phyloP scores from a whole-genome alignment of 2,888 invertebrate species.

The Dolomedes plantarius region DNA sequence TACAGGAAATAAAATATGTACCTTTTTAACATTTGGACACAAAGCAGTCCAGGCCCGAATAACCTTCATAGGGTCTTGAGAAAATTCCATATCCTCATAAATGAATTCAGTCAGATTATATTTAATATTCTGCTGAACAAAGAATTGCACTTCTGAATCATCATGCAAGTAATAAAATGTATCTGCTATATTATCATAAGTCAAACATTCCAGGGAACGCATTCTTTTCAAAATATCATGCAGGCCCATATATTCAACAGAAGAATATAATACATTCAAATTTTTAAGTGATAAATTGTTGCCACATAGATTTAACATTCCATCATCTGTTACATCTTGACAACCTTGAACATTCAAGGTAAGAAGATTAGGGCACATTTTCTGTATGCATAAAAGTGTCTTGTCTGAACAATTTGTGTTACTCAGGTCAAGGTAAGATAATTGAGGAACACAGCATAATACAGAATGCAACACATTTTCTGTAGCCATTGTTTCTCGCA shows the following conservation, averaged over 20 bases:
- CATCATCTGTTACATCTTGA: conserved; percentile 12
- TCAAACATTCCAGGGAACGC: conserved; percentile 21
- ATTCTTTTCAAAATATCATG: conserved; percentile 5
- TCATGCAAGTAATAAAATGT: conserved; percentile 1
- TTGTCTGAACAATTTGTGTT: neutral
- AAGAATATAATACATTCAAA: conserved; percentile 11
- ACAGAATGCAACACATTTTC: conserved; percentile 17
- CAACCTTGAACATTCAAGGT: conserved; percentile 22
- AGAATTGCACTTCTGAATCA: neutral
- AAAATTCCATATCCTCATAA: neutral
- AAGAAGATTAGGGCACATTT: conserved; percentile 11
- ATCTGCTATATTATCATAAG: neutral
- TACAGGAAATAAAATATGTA: conserved; percentile 3
- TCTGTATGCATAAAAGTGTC: conserved; percentile 9
- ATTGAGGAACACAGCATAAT: conserved; percentile 37
- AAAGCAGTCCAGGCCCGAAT: conserved; percentile 13
- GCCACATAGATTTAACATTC: conserved; percentile 4
- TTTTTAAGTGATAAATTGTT: neutral
- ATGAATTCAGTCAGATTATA: conserved; percentile 28
- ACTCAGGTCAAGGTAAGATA: conserved; percentile 15
- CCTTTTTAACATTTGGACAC: conserved; percentile 23
- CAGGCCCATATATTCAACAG: neutral
- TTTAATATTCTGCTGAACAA: neutral
- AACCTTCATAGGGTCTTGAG: neutral
- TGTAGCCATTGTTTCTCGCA: neutral